phyloP scores from a whole-genome alignment of 2,797 vertebrate genomes.

The Gymnoscopelus microlampas region DNA sequence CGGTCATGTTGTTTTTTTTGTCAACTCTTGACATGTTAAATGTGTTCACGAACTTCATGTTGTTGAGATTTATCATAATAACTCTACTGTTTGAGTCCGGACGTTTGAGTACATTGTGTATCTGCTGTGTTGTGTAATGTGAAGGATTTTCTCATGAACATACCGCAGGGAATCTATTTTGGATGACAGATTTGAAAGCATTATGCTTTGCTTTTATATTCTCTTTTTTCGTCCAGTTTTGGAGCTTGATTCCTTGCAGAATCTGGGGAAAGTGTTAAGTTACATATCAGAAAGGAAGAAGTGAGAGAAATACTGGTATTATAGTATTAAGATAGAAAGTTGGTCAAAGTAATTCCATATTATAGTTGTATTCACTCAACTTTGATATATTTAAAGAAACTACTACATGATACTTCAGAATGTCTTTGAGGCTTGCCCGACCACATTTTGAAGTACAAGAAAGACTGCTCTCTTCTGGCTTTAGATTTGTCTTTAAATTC shows the following conservation, averaged over 20 bases:
- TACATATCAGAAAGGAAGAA: background rate
- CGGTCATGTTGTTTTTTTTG: too few relatives aligned
- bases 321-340: too few relatives aligned
- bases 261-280: slow-evolving; percentile 6
- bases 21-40: too few relatives aligned
- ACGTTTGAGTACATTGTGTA: slow-evolving; percentile 3
- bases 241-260: background rate
- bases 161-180: slow-evolving; percentile 44
- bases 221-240: background rate
- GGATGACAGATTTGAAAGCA: slow-evolving; percentile 1
- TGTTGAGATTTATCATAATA: too few relatives aligned
- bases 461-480: slow-evolving; percentile 11
- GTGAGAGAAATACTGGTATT: too few relatives aligned
- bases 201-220: background rate
- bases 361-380: background rate
- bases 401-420: slow-evolving; percentile 51
- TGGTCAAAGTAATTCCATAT: too few relatives aligned
- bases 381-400: slow-evolving; percentile 9
- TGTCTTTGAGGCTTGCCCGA: slow-evolving; percentile 40
- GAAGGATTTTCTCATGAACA: slow-evolving; percentile 25
- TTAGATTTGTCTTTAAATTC: slow-evolving; percentile 10
- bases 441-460: slow-evolving; percentile 32
- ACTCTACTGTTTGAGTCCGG: too few relatives aligned
- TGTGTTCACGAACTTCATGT: background rate
- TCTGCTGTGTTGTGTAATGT: slow-evolving; percentile 25